Conservation (phyloP, 2,113 vertebrate species). For the Thinocorus orbignyianus region DNA sequence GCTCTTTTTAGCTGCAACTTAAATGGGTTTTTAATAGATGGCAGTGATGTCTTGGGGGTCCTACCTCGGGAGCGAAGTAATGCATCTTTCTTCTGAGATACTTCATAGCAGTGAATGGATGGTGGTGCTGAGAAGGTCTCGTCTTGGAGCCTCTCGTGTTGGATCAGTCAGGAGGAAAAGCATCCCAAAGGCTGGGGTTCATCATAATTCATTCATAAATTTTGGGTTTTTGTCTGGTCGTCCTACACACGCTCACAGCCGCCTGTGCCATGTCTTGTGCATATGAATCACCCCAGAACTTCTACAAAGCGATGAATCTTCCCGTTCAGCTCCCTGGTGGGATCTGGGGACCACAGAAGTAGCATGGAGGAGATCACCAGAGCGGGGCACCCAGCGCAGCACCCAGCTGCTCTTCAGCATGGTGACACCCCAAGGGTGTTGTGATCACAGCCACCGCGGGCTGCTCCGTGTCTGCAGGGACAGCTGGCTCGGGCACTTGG, state of each 20-base stretch:
- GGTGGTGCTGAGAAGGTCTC: not conserved
- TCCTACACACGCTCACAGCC: accelerated
- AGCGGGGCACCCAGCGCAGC: accelerated
- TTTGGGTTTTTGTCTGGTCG: not conserved
- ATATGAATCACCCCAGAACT: not conserved
- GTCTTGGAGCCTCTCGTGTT: not conserved
- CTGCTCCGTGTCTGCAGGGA: accelerated
- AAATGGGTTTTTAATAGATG: not conserved
- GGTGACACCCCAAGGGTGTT: not conserved
- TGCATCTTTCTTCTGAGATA: not conserved
- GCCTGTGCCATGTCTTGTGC: accelerated
- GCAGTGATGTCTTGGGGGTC: not conserved
- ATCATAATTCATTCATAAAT: too few relatives aligned
- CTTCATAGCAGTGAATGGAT: not conserved
- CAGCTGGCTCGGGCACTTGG: not conserved
- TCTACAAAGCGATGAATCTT: not conserved
- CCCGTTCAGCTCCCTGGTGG: not conserved
- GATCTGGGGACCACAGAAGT: not conserved
- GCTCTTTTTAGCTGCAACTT: not conserved
- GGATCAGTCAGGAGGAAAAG: not conserved
- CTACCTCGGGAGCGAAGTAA: not conserved
- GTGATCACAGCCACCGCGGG: accelerated
- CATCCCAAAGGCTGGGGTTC: not conserved
- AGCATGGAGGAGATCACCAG: not conserved
- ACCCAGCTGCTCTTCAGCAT: not conserved